Conservation (phyloP, 2,888 invertebrate species). For the Sminthurides aquaticus region DNA sequence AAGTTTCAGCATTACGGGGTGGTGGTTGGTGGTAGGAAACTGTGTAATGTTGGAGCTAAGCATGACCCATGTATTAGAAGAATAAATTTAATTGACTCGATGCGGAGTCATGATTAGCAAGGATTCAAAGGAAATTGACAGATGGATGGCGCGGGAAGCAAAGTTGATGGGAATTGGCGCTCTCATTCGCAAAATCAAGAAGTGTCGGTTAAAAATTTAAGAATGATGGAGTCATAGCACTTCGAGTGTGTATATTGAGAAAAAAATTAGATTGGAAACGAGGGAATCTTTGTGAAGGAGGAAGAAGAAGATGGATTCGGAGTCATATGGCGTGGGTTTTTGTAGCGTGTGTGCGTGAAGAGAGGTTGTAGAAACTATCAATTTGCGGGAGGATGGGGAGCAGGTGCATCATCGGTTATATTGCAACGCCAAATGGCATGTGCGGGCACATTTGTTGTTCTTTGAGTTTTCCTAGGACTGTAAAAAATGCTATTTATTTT, state of each 20-base stretch:
- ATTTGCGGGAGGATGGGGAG: not conserved
- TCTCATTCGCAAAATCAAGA: not conserved
- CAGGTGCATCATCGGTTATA: not conserved
- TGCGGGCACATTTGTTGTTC: not conserved
- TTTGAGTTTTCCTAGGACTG: not conserved
- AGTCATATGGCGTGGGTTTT: not conserved
- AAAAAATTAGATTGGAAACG: too few species aligned
- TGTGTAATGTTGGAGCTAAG: too few species aligned
- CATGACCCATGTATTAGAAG: too few species aligned
- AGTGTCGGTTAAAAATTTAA: not conserved
- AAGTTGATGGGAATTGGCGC: not conserved
- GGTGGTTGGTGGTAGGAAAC: too few species aligned
- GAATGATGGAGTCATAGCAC: too few species aligned
- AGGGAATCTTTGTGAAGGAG: not conserved
- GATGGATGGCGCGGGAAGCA: not conserved
- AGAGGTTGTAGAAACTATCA: conserved; percentile 16
- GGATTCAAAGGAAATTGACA: too few species aligned
- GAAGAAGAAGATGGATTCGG: not conserved
- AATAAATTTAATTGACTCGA: too few species aligned
- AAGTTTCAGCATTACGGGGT: too few species aligned
- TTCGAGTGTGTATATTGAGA: too few species aligned
- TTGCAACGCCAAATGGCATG: not conserved
- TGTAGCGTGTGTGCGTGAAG: not conserved
- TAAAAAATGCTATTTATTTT: not conserved
- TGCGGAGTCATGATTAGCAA: too few species aligned